Evolutionary conservation across 2,888 invertebrate genomes (phyloP).

Genomic region (Gymnoscelis rufifasciata): DNA sequence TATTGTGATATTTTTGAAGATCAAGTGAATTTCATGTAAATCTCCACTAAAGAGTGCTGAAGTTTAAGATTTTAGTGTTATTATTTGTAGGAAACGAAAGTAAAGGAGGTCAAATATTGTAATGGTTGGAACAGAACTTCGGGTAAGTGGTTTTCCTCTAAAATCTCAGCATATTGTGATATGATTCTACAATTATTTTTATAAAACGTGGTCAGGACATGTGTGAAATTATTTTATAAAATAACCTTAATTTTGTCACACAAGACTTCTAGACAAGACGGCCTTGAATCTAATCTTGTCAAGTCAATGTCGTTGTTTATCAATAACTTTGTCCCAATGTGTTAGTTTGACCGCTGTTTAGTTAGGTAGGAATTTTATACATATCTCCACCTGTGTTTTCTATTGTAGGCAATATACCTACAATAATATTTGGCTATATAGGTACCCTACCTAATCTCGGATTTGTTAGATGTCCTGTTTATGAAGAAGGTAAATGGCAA

Average conservation of each 20-base stretch:
- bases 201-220: too few species aligned
- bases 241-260: conserved; percentile 67
- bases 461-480: too few species aligned
- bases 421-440: too few species aligned
- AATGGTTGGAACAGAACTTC: conserved; percentile 47
- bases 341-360: not conserved
- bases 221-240: not conserved
- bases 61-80: conserved; percentile 28
- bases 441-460: too few species aligned
- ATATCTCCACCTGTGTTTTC: conserved; percentile 2
- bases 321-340: conserved; percentile 43
- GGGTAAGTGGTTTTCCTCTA: conserved; percentile 24
- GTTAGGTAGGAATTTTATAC: not conserved
- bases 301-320: conserved; percentile 71
- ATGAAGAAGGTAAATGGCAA: too few species aligned
- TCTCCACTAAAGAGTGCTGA: conserved; percentile 11
- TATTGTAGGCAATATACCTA: not conserved
- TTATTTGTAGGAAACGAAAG: conserved; percentile 32
- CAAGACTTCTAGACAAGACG: conserved; percentile 47
- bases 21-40: conserved; percentile 20
- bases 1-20: conserved; percentile 24
- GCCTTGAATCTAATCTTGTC: conserved; percentile 77
- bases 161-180: not conserved
- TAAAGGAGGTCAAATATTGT: conserved; percentile 46
- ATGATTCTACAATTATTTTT: too few species aligned